Evolutionary conservation across 2,113 vertebrate genomes (phyloP).

Genomic region (Hippolais icterina): DNA sequence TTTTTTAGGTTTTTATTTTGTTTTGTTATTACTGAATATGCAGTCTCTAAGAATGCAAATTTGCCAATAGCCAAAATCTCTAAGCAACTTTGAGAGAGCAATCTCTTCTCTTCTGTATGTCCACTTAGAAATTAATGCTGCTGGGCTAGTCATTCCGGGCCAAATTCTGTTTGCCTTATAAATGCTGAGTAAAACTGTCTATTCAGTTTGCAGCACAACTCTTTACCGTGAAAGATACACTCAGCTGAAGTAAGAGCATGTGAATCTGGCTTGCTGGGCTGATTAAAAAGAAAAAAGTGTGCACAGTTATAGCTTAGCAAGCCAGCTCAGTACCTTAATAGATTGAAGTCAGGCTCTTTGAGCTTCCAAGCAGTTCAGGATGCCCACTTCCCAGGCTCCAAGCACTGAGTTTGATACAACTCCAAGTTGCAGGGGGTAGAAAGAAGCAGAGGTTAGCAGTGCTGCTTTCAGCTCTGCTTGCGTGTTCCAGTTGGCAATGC

Average conservation of each 20-base stretch:
- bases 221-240: background rate
- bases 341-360: background rate
- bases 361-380: background rate
- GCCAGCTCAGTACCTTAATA: background rate
- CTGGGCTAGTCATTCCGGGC: background rate
- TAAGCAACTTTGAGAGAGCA: background rate
- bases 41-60: background rate
- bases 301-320: background rate
- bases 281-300: background rate
- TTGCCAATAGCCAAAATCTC: background rate
- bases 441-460: background rate
- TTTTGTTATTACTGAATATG: background rate
- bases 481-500: background rate
- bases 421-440: conserved; percentile 25
- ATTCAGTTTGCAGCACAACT: background rate
- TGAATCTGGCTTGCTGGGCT: background rate
- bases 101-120: background rate
- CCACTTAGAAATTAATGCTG: background rate
- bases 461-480: background rate
- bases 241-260: background rate
- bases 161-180: background rate
- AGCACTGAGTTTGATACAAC: background rate
- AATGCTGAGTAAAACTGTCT: background rate
- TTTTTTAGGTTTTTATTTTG: background rate
- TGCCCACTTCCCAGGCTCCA: conserved; percentile 14